Evolutionary conservation across 2,797 vertebrate species (phyloP), one percentile per base, ranked within the genome.

Genomic region (Stomatorhinus walkeri): DNA sequence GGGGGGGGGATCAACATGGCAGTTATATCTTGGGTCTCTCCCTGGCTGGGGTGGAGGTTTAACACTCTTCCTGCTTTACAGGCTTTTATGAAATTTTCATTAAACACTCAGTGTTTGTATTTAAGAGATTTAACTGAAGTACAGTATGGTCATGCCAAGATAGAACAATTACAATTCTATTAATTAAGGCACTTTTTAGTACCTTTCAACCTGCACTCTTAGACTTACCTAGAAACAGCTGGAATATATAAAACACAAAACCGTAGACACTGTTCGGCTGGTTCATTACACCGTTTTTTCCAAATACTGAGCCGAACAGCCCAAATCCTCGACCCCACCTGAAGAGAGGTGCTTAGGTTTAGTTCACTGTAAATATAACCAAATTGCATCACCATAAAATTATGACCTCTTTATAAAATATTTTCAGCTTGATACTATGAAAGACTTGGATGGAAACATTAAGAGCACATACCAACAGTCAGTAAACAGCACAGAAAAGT

Each of bases 311-410:
- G 93, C 97, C 98, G 93, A 99, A 93, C 91, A 99, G 96, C 94
- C 98, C 98, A 90, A 99, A 99, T 96, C 98, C 98, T 96, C 96
- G 96, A 94, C 98, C 97, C 97, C 98, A 99, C 96, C 98, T 99
- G 94, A 90, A 96, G 95, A 92, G 94, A 87, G 24, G 72, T 46
- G 40, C n/a, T 87, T 36, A 5, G 7, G 3, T 54, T 87, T 59
- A 87, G 19, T 52, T 52, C 22, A 85, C 9, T 14, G n/a, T 59
- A 59, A 49, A 24, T 36, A 40, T 8, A 6, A 84, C 6, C n/a
- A 48, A 46, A 46, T 24, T n/a, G 36, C 79, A 83, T 46, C 87
- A 88, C 24, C 9, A 24, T 28, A 32, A 84, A 84, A 49, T 24
- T n/a, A 85, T 51, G 2, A 84, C 81, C 43, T 88, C 61, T 1